phyloP scores from a whole-genome alignment of 2,797 vertebrate species.

The Carduelis carduelis region DNA sequence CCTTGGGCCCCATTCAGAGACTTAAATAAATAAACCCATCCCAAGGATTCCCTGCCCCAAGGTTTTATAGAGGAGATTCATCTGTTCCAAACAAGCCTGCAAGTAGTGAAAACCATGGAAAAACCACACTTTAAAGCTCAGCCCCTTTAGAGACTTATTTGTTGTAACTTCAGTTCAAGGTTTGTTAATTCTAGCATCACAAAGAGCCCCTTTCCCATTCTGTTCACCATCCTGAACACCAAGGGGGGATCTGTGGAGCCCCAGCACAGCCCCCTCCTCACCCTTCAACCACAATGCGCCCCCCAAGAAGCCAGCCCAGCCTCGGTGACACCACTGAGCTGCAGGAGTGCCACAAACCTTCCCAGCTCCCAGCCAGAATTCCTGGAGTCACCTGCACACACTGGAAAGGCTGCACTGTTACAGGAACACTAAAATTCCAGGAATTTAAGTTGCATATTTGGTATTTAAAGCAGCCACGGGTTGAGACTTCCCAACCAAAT shows the following conservation, averaged over 20 bases:
- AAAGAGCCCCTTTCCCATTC: too few species aligned
- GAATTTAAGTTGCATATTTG: rapidly evolving
- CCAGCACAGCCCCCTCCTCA: not conserved
- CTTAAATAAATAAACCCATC: rapidly evolving
- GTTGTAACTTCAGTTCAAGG: not conserved
- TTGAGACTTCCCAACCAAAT: not conserved
- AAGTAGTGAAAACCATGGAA: rapidly evolving
- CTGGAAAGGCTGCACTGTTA: rapidly evolving
- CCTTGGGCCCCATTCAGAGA: too few species aligned
- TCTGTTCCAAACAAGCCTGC: not conserved
- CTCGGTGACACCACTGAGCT: rapidly evolving
- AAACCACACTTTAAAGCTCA: not conserved
- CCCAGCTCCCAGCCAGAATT: rapidly evolving
- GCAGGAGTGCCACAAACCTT: not conserved
- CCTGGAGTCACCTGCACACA: rapidly evolving
- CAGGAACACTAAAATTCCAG: rapidly evolving
- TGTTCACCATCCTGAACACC: rapidly evolving
- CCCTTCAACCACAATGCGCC: not conserved
- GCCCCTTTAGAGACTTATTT: rapidly evolving
- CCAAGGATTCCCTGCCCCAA: not conserved
- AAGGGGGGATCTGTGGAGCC: rapidly evolving
- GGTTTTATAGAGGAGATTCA: not conserved
- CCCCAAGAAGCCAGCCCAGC: not conserved
- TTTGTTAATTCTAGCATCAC: not conserved
- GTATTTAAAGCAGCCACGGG: not conserved